Evolutionary conservation across 2,797 vertebrate species (phyloP), one percentile per base, ranked within the genome.

Genomic region (Scarus forsteni): DNA sequence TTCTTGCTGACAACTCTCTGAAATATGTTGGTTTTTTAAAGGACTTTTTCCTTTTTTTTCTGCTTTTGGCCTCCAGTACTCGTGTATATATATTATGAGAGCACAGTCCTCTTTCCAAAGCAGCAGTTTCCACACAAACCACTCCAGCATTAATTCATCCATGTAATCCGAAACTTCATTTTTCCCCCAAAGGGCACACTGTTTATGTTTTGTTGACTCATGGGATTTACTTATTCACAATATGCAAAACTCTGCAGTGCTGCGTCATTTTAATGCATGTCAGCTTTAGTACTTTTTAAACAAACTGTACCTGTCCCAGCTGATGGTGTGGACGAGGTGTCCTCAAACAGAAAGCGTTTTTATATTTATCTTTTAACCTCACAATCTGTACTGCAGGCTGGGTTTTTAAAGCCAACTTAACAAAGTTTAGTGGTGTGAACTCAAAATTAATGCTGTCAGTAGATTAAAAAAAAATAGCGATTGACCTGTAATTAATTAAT

Each of bases 171-270:
- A 27, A 53, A 15, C 51, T 53, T 36, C 8, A 36, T 9, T 4
- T 4, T 36, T 53, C 13, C 36, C 51, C 51, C 51, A 35, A 9
- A 13, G 51, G 51, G 7, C 14, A 53, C n/a, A 15, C 18, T 54
- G 52, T 38, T 54, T 34, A 54, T 15, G 36, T 54, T 10, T n/a
- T 38, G 52, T 54, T 54, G 35, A 54, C 35, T 54, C 52, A n/a
- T 38, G 14, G 35, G 52, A 16, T 34, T 53, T 6, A 6, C 36
- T 14, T 38, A 54, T 54, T 54, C 16, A 54, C 36, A 54, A 15
- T 38, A 38, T 54, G 52, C 52, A 16, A 54, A 54, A 39, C 36
- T 39, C 52, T 53, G 51, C 34, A 9, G 51, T 36, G 34, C 27
- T 36, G 34, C 34, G 8, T 53, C 34, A 36, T 53, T 36, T 16